Evolutionary conservation across 2,888 invertebrate species (phyloP).

Genomic region (Noctuana brunneofusca): DNA sequence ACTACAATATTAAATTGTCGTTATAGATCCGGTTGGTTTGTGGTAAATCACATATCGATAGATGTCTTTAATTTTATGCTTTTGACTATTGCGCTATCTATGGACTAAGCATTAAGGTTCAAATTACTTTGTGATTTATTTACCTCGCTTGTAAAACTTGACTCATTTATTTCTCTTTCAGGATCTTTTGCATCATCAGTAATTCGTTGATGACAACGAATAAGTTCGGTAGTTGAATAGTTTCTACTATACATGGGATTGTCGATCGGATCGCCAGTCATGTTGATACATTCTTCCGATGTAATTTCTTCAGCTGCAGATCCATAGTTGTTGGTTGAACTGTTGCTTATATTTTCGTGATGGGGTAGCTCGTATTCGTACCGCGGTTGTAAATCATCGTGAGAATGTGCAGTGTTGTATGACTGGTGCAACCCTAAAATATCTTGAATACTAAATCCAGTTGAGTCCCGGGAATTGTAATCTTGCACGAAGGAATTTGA

Average conservation of each 20-base stretch:
- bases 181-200: slow-evolving; percentile 61
- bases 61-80: slow-evolving; percentile 10
- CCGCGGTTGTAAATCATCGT: slow-evolving; percentile 60
- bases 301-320: slow-evolving; percentile 62
- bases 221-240: slow-evolving; percentile 61
- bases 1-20: slow-evolving; percentile 72
- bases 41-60: slow-evolving; percentile 56
- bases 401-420: slow-evolving; percentile 52
- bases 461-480: slow-evolving; percentile 77
- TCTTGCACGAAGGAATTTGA: slow-evolving; percentile 68
- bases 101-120: slow-evolving; percentile 44
- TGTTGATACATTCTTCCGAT: slow-evolving; percentile 55
- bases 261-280: slow-evolving; percentile 51
- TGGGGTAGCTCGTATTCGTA: slow-evolving; percentile 65
- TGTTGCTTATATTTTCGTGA: slow-evolving; percentile 71
- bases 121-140: slow-evolving; percentile 44
- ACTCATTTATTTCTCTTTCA: slow-evolving; percentile 59
- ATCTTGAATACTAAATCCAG: slow-evolving; percentile 77
- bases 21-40: slow-evolving; percentile 74
- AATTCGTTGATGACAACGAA: slow-evolving; percentile 61
- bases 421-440: slow-evolving; percentile 74
- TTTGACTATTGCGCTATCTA: neutral
- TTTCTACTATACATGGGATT: slow-evolving; percentile 62
- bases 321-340: slow-evolving; percentile 63
- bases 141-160: slow-evolving; percentile 72